Conservation (phyloP, 2,888 invertebrate genomes). For the Cephus sareptanus region DNA sequence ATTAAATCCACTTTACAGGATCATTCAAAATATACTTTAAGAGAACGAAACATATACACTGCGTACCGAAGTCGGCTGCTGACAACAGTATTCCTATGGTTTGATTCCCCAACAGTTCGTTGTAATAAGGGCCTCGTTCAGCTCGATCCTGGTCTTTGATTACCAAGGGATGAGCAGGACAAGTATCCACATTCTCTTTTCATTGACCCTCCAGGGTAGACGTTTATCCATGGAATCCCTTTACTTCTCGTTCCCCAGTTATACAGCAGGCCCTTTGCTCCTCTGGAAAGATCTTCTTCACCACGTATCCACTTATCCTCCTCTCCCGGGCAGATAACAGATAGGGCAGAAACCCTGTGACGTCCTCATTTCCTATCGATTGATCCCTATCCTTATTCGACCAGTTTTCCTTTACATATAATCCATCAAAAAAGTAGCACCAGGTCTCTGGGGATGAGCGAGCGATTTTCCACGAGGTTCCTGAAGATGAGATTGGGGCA, state of each 20-base stretch:
- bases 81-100: not conserved
- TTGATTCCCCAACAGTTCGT: not conserved
- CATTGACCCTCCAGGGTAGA: too few species aligned
- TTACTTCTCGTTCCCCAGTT: not conserved
- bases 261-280: not conserved
- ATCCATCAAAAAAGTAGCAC: not conserved
- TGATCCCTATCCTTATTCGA: not conserved
- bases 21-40: not conserved
- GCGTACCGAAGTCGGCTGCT: not conserved
- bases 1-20: not conserved
- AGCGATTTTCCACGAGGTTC: not conserved
- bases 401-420: not conserved
- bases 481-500: not conserved
- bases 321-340: not conserved
- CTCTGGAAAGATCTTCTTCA: not conserved
- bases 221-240: too few species aligned
- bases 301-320: not conserved
- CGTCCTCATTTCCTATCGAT: not conserved
- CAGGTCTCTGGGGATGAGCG: not conserved
- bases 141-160: too few species aligned
- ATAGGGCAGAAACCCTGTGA: not conserved
- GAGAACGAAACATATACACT: not conserved
- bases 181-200: too few species aligned
- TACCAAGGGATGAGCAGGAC: too few species aligned
- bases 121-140: not conserved